A percentile compares a stretch with the other conserved stretches of the same genome.
Conservation (phyloP, 2,113 vertebrate genomes). For the Daboia siamensis region DNA sequence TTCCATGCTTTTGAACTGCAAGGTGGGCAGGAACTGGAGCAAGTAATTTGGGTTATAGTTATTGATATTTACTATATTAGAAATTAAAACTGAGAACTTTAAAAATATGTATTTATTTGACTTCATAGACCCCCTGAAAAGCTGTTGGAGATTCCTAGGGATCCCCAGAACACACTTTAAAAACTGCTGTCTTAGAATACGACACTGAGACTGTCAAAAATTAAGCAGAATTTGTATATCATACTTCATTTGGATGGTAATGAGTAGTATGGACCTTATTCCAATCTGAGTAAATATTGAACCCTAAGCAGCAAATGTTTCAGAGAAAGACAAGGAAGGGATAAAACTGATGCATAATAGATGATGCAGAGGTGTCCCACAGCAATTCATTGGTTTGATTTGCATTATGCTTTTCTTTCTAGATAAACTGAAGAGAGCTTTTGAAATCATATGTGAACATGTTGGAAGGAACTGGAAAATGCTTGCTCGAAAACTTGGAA, state of each 20-base stretch:
- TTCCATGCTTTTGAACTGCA: neutral
- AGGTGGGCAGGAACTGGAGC: neutral
- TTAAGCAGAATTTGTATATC: neutral
- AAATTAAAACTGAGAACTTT: neutral
- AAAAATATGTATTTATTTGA: neutral
- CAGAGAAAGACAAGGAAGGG: neutral
- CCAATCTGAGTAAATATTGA: neutral
- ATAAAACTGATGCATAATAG: neutral
- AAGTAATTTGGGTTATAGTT: neutral
- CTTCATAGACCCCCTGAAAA: neutral
- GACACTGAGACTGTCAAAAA: neutral
- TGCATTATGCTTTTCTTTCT: slow-evolving; percentile 11
- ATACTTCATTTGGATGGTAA: neutral
- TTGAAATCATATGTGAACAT: slow-evolving; percentile 59
- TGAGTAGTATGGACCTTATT: neutral
- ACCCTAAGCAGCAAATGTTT: neutral
- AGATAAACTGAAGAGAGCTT: slow-evolving; percentile 71
- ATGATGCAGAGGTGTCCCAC: neutral
- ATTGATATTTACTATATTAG: neutral
- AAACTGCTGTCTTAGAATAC: neutral
- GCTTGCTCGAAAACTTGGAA: slow-evolving; percentile 70
- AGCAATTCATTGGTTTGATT: neutral
- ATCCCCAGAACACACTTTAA: neutral
- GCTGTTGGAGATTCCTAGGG: neutral
- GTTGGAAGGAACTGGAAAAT: slow-evolving; percentile 77